Base-by-base conservation (phyloP, 2,113 vertebrate species). In the Elanoides forficatus region DNA sequence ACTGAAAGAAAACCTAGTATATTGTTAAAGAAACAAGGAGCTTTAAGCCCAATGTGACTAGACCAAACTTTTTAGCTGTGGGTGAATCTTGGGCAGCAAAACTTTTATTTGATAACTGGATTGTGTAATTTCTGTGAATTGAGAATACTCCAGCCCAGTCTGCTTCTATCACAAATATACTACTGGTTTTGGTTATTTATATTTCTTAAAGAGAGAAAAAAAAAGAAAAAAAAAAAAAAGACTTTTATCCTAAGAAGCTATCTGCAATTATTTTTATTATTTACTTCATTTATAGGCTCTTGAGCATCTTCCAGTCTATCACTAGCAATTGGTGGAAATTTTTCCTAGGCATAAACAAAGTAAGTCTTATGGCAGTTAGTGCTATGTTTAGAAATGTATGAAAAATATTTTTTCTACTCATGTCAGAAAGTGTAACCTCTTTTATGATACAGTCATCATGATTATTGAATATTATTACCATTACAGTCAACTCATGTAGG, bases 141-240 rank as follows among this genome's bases (percentile, higher is more conserved):
- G 7, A 86, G 32, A 72, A 56, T 38, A 26, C 7, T 72, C 5
- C 48, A 65, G 15, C 17, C 43, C 32, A n/a, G 4, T 79, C 36
- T 43, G 29, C 36, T 60, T 67, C 43, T 63, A 21, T 55, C 30
- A 59, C 6, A 95, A 55, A 63, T 43, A 52, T 2, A 27, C 3
- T 34, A 34, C 20, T 63, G 13, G 6, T 13, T 93, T 87, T 47
- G 22, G 26, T 40, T 4, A 65, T 73, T 68, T 68, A 5, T 55
- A n/a, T 11, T 43, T 52, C 30, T 62, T 70, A 30, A 43, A 81
- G 8, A 86, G 10, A 15, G 40, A 40, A 40, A 40, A 48, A 55
- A 20, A 20, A 42, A 20, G 21, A 27, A 2, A 1, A 13, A 16
- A 3, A 2, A 27, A 18, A 10, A 48, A 2, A 1, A 48, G 11